phyloP scores from a whole-genome alignment of 1,140 invertebrate genomes.

The Papilio aristodemus region DNA sequence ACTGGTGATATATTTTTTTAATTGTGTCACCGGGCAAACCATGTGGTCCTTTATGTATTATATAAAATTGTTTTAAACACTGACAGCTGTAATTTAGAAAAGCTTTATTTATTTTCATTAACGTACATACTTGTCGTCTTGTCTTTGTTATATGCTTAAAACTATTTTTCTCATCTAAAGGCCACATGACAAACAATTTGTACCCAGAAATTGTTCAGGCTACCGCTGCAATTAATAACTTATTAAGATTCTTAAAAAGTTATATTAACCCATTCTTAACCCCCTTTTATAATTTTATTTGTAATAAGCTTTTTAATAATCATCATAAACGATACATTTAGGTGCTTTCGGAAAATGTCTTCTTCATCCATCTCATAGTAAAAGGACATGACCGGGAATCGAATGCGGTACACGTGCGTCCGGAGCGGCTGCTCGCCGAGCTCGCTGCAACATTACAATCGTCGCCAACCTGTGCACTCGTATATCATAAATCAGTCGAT shows the following conservation, averaged over 20 bases:
- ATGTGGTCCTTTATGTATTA: not conserved
- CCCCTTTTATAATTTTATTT: too few species aligned
- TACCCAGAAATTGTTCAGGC: too few species aligned
- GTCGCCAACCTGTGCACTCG: constrained; percentile 60
- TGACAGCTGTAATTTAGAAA: not conserved
- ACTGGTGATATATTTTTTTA: not conserved
- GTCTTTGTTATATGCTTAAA: too few species aligned
- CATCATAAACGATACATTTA: not conserved
- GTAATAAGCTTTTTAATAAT: too few species aligned
- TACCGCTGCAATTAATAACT: too few species aligned
- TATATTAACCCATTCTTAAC: too few species aligned
- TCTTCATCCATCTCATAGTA: not conserved
- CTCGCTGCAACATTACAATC: constrained; percentile 68
- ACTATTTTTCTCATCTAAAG: too few species aligned
- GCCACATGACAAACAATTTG: too few species aligned
- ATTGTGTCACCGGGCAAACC: not conserved
- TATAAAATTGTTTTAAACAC: not conserved
- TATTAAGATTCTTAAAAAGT: too few species aligned
- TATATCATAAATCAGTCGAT: constrained; percentile 69
- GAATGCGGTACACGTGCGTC: constrained; percentile 31
- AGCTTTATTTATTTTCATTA: too few species aligned
- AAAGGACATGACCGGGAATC: constrained; percentile 1
- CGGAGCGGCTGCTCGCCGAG: constrained; percentile 44
- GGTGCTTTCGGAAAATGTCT: not conserved
- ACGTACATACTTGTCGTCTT: not conserved